Percentiles rank a stretch among this genome's conserved stretches.
phyloP scores from a whole-genome alignment of 2,888 invertebrate species.

The Blastobasis lacticolella region DNA sequence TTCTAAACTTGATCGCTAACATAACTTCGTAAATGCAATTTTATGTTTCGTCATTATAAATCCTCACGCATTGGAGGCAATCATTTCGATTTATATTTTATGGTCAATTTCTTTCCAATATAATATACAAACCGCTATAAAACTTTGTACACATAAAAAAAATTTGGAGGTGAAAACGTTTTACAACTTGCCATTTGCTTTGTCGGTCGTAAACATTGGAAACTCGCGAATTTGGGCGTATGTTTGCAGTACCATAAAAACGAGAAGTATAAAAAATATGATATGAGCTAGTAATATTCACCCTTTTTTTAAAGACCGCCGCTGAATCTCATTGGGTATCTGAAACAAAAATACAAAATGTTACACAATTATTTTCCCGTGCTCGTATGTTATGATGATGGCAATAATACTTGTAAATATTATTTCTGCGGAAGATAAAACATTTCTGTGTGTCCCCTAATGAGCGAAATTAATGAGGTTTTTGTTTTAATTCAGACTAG shows the following conservation, averaged over 20 bases:
- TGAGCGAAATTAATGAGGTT: too few relatives aligned
- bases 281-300: background rate
- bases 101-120: conserved; percentile 1
- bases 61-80: background rate
- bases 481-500: too few relatives aligned
- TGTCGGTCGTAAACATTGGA: conserved; percentile 1
- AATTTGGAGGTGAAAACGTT: background rate
- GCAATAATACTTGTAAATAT: background rate
- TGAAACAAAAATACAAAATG: conserved; percentile 23
- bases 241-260: background rate
- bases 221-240: background rate
- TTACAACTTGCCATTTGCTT: background rate
- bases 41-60: too few relatives aligned
- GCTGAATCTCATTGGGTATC: conserved; percentile 32
- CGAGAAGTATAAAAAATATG: background rate
- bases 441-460: too few relatives aligned
- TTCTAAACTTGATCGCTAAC: too few relatives aligned
- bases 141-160: conserved; percentile 1
- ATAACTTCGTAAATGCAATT: too few relatives aligned
- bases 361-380: too few relatives aligned
- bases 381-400: too few relatives aligned
- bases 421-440: background rate
- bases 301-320: conserved; percentile 21
- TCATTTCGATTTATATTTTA: conserved; percentile 3
- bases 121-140: conserved; percentile 1